These are phyloP conservation scores for Macrosiphum euphorbiae DNA, from an alignment of 2,888 invertebrate genomes.

Conservation along the genomic window DNA sequence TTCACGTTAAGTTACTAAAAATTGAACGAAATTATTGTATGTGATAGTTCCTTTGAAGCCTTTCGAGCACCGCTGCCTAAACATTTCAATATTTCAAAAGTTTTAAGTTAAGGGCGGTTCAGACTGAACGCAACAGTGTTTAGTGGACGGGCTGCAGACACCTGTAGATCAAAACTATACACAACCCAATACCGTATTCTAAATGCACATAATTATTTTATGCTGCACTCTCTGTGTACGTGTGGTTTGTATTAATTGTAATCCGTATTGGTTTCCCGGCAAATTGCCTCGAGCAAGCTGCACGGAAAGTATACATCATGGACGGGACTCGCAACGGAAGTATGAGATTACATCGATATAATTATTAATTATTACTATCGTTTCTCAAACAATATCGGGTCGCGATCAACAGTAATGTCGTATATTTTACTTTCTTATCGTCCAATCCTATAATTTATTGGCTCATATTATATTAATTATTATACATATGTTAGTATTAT, in stretches of 20 bases:
- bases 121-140: no score
- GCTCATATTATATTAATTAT: neutral
- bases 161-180: neutral
- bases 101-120: neutral
- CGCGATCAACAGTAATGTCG: neutral
- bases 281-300: neutral
- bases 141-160: neutral
- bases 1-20: no score
- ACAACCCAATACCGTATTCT: no score
- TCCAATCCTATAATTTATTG: neutral
- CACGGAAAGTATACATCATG: neutral
- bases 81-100: neutral
- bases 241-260: neutral
- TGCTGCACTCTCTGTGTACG: neutral
- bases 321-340: neutral
- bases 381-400: neutral
- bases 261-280: neutral
- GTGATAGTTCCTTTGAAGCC: no score
- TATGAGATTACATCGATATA: neutral
- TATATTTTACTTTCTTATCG: neutral
- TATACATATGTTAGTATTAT: neutral
- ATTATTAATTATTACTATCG: slow-evolving; percentile 5
- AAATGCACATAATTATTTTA: neutral
- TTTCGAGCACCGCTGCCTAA: neutral
- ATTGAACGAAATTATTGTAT: no score